Conservation (phyloP, 2,797 vertebrate genomes). For the Pristis pectinata region DNA sequence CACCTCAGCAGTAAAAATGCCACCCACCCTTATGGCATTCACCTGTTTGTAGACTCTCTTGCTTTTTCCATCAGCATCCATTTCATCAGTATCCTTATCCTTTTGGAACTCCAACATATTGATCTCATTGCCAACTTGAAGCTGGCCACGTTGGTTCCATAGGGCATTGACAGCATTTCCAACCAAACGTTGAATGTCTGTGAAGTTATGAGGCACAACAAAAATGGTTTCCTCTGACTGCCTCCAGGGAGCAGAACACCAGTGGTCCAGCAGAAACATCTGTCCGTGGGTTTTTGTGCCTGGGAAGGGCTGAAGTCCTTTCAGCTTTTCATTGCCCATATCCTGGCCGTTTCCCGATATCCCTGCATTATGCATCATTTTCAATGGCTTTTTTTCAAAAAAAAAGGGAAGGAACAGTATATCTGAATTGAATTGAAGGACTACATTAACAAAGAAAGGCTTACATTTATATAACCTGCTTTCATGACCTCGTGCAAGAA, state of each 20-base stretch:
- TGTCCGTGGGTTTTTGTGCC: slow-evolving; percentile 42
- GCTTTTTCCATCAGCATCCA: slow-evolving; percentile 44
- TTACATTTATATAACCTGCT: neutral
- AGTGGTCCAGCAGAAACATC: slow-evolving; percentile 42
- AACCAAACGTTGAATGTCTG: slow-evolving; percentile 41
- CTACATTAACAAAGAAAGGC: too few relatives aligned
- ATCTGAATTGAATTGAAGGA: neutral
- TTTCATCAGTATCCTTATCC: slow-evolving; percentile 42
- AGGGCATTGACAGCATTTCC: slow-evolving; percentile 44
- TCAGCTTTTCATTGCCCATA: slow-evolving; percentile 45
- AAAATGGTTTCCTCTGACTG: slow-evolving; percentile 44
- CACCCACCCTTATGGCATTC: neutral
- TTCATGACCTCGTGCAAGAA: neutral
- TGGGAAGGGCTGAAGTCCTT: slow-evolving; percentile 8
- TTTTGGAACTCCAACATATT: slow-evolving; percentile 30
- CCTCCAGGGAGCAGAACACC: slow-evolving; percentile 48
- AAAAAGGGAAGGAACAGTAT: neutral
- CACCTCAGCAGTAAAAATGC: too few relatives aligned
- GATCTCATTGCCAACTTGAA: slow-evolving; percentile 41
- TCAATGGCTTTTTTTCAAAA: neutral
- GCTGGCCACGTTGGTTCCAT: slow-evolving; percentile 44
- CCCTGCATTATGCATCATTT: slow-evolving; percentile 45
- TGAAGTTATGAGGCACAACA: slow-evolving; percentile 44
- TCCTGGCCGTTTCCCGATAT: slow-evolving; percentile 48
- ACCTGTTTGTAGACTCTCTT: slow-evolving; percentile 50